These are phyloP conservation scores for Acanthisitta chloris DNA, from an alignment of 2,113 vertebrate species.

Conservation along the genomic window DNA sequence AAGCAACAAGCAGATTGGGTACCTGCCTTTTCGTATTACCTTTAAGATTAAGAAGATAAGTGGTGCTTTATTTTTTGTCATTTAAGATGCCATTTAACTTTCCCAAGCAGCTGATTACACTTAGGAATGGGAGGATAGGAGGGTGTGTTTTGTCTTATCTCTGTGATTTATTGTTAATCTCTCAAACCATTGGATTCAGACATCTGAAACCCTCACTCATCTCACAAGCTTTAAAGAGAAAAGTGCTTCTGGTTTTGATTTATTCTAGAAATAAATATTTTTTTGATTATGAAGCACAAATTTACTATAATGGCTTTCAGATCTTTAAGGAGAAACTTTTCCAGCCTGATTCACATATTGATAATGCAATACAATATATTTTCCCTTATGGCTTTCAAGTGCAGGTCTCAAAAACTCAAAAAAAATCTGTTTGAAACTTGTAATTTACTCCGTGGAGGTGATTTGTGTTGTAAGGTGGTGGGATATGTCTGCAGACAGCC, in stretches of 20 bases:
- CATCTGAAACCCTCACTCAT: slow-evolving; percentile 26
- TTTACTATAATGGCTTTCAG: slow-evolving; percentile 39
- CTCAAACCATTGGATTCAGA: not conserved
- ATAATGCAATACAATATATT: slow-evolving; percentile 27
- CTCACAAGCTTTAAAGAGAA: slow-evolving; percentile 13
- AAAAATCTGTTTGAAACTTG: not conserved
- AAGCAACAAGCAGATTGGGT: not conserved
- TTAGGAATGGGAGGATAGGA: not conserved
- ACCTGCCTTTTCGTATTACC: not conserved
- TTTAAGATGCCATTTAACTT: slow-evolving; percentile 16
- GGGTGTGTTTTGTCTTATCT: slow-evolving; percentile 1
- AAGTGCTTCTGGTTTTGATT: slow-evolving; percentile 50
- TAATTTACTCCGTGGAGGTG: not conserved
- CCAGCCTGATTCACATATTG: slow-evolving; percentile 14
- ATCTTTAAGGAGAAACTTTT: slow-evolving; percentile 23
- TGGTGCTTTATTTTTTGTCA: not conserved
- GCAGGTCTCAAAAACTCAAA: not conserved
- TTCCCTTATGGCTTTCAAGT: not conserved
- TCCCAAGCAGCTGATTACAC: not conserved
- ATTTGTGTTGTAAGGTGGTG: not conserved
- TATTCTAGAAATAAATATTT: slow-evolving; percentile 35
- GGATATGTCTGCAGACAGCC: not conserved
- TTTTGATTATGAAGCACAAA: slow-evolving; percentile 32
- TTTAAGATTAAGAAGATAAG: not conserved
- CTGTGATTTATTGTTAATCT: slow-evolving; percentile 23